phyloP scores from a whole-genome alignment of 2,888 invertebrate genomes.

The Papilio elwesi region DNA sequence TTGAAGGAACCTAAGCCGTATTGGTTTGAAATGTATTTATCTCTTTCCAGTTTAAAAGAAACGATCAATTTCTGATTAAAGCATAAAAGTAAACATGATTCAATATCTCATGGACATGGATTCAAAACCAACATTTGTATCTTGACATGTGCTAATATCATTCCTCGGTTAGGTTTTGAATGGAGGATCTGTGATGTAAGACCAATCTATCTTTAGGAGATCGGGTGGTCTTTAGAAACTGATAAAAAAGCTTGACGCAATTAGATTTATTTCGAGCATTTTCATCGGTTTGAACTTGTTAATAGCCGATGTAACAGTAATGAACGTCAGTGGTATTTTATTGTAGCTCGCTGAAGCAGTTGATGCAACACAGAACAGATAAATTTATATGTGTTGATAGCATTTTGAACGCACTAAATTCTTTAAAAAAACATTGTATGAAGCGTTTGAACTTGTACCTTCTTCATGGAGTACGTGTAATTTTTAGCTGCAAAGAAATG shows the following conservation, averaged over 20 bases:
- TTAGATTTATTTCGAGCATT: constrained; percentile 16
- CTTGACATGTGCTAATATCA: too few species aligned
- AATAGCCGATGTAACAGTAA: constrained; percentile 2
- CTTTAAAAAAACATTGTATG: background rate
- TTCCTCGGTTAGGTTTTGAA: too few species aligned
- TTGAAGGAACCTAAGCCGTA: too few species aligned
- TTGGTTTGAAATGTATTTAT: too few species aligned
- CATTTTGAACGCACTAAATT: constrained; percentile 17
- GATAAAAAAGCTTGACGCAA: constrained; percentile 11
- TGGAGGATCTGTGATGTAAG: background rate
- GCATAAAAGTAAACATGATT: too few species aligned
- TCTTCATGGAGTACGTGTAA: too few species aligned
- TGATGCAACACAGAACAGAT: constrained; percentile 7
- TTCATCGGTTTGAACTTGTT: constrained; percentile 8
- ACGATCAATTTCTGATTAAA: too few species aligned
- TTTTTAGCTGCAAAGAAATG: too few species aligned
- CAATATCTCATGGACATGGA: too few species aligned
- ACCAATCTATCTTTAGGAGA: background rate
- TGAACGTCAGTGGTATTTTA: constrained; percentile 4
- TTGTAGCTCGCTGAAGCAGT: constrained; percentile 1
- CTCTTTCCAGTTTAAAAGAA: too few species aligned
- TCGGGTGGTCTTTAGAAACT: background rate
- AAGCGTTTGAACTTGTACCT: too few species aligned
- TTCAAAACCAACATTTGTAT: too few species aligned
- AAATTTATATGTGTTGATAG: constrained; percentile 8